These are phyloP conservation scores for Notoglanidium macrostoma DNA, from an alignment of 2,797 vertebrate species.

Conservation along the genomic window DNA sequence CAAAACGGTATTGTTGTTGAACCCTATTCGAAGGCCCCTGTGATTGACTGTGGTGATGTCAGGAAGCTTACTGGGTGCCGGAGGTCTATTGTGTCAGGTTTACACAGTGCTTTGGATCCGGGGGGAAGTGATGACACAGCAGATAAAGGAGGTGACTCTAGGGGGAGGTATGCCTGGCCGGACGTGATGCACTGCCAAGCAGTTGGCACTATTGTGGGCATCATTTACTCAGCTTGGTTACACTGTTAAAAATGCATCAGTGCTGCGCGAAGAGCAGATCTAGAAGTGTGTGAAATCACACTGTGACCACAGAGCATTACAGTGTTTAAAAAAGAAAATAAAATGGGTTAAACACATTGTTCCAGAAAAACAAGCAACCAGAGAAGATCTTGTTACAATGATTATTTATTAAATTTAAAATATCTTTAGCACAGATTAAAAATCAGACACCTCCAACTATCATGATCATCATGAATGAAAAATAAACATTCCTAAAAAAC, in stretches of 20 bases:
- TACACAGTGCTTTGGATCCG: constrained; percentile 30
- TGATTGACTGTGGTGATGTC: constrained; percentile 42
- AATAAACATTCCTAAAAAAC: constrained; percentile 78
- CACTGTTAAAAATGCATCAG: constrained; percentile 6
- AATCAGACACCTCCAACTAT: constrained; percentile 84
- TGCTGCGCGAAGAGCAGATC: background rate
- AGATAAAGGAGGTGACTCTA: constrained; percentile 48
- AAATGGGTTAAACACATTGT: background rate
- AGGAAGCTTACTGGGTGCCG: constrained; percentile 43
- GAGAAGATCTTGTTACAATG: constrained; percentile 72
- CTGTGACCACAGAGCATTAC: background rate
- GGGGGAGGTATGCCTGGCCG: constrained; percentile 33
- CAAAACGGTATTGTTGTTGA: constrained; percentile 15
- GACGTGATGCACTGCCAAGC: constrained; percentile 39
- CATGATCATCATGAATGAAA: constrained; percentile 77
- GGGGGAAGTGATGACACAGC: constrained; percentile 47
- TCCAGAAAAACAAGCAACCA: constrained; percentile 16
- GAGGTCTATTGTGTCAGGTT: constrained; percentile 49
- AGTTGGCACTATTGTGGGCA: constrained; percentile 25
- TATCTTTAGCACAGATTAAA: constrained; percentile 87
- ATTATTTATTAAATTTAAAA: constrained; percentile 89
- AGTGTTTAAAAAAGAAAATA: background rate
- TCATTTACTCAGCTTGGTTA: constrained; percentile 34
- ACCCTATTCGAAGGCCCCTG: constrained; percentile 7
- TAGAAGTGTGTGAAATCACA: background rate